Percentiles rank a stretch among this genome's conserved stretches.
These are phyloP conservation scores for Orestias chungarensis DNA, from an alignment of 2,797 vertebrate genomes.

Conservation along the genomic window DNA sequence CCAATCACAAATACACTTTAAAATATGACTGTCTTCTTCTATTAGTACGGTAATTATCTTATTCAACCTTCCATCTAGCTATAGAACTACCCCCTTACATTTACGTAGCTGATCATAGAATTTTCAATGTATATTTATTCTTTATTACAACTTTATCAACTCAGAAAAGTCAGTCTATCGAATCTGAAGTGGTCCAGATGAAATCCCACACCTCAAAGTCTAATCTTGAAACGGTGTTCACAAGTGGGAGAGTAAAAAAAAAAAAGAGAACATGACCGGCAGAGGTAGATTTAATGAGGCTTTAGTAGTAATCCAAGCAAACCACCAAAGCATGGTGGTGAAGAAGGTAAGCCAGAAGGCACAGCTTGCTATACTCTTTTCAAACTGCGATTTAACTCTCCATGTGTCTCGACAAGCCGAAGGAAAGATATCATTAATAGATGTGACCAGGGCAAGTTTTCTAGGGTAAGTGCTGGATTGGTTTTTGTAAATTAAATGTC, in stretches of 20 bases:
- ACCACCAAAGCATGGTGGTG: background rate
- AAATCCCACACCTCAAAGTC: background rate
- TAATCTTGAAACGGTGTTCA: background rate
- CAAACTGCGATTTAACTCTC: background rate
- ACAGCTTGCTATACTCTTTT: background rate
- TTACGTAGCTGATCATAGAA: background rate
- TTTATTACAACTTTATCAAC: background rate
- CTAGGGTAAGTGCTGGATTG: background rate
- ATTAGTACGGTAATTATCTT: background rate
- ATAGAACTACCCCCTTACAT: too few species aligned
- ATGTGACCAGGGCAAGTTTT: background rate
- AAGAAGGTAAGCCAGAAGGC: background rate
- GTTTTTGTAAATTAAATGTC: background rate
- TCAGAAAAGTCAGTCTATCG: background rate
- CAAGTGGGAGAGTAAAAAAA: background rate
- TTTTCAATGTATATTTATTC: background rate
- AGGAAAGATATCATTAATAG: background rate
- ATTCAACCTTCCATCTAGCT: too few species aligned
- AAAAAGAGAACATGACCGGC: background rate
- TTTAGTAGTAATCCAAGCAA: conserved; percentile 7
- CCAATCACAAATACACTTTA: background rate
- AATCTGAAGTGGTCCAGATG: background rate
- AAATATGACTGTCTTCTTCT: background rate
- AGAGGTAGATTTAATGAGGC: conserved; percentile 6
- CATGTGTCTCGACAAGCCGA: background rate